A percentile compares a stretch with the other conserved stretches of the same genome.
Evolutionary conservation across 2,888 invertebrate species (phyloP).

Genomic region (Acleris literana): DNA sequence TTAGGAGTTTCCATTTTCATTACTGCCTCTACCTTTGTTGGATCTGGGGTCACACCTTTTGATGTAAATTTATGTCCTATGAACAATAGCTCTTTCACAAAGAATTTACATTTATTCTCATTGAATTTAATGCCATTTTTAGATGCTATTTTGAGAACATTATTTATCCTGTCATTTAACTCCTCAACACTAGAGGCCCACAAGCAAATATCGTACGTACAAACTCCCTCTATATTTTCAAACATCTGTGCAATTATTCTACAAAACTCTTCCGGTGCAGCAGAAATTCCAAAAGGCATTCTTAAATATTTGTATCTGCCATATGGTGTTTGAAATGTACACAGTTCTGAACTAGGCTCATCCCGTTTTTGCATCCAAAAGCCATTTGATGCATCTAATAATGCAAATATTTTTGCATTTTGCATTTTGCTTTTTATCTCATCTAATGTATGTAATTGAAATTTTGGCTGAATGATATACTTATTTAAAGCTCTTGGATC

Average conservation of each 20-base stretch:
- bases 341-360: constrained; percentile 30
- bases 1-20: constrained; percentile 33
- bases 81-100: constrained; percentile 19
- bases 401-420: constrained; percentile 21
- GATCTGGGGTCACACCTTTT: constrained; percentile 30
- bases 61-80: constrained; percentile 31
- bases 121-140: constrained; percentile 30
- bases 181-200: constrained; percentile 11
- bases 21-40: constrained; percentile 33
- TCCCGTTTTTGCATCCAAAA: constrained; percentile 36
- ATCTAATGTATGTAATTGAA: constrained; percentile 29
- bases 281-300: constrained; percentile 30
- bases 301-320: constrained; percentile 36
- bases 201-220: constrained; percentile 18
- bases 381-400: constrained; percentile 36
- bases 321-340: constrained; percentile 38
- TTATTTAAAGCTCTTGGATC: constrained; percentile 35
- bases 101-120: constrained; percentile 26
- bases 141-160: constrained; percentile 5
- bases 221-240: constrained; percentile 32
- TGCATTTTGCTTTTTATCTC: constrained; percentile 27
- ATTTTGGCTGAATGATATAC: constrained; percentile 27
- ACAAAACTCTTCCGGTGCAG: constrained; percentile 31
- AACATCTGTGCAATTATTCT: constrained; percentile 32
- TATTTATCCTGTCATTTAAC: constrained; percentile 21